phyloP scores from a whole-genome alignment of 2,797 vertebrate genomes.

The Acanthurus tractus region DNA sequence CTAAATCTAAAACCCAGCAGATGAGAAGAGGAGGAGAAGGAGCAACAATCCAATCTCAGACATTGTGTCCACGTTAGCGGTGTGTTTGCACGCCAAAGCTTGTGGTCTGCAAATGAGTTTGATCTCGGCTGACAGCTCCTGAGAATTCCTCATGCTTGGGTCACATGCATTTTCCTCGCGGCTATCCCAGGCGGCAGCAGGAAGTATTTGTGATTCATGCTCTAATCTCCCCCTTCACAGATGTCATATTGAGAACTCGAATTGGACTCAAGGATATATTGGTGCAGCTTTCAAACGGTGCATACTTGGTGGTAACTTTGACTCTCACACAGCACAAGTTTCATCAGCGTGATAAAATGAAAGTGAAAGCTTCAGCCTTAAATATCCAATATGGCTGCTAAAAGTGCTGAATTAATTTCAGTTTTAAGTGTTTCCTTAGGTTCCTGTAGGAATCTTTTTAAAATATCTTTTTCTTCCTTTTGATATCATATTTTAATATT shows the following conservation, averaged over 20 bases:
- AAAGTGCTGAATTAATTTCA: conserved; percentile 15
- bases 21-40: conserved; percentile 19
- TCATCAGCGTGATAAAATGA: conserved; percentile 34
- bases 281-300: conserved; percentile 31
- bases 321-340: conserved; percentile 19
- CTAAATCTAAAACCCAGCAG: conserved; percentile 19
- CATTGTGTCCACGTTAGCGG: conserved; percentile 46
- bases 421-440: not conserved
- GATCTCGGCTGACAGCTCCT: conserved; percentile 81
- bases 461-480: not conserved
- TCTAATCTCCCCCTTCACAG: conserved; percentile 73
- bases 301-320: conserved; percentile 37
- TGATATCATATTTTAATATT: not conserved
- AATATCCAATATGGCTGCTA: conserved; percentile 9
- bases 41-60: conserved; percentile 56
- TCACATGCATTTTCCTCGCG: conserved; percentile 78
- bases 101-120: conserved; percentile 81
- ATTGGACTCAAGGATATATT: conserved; percentile 64
- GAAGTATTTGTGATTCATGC: conserved; percentile 77
- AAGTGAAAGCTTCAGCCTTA: conserved; percentile 31
- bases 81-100: conserved; percentile 67
- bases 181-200: conserved; percentile 68
- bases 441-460: not conserved
- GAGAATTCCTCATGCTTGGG: conserved; percentile 78
- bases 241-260: conserved; percentile 74